Evolutionary conservation across 2,797 vertebrate species (phyloP).

Genomic region (Periparus ater): DNA sequence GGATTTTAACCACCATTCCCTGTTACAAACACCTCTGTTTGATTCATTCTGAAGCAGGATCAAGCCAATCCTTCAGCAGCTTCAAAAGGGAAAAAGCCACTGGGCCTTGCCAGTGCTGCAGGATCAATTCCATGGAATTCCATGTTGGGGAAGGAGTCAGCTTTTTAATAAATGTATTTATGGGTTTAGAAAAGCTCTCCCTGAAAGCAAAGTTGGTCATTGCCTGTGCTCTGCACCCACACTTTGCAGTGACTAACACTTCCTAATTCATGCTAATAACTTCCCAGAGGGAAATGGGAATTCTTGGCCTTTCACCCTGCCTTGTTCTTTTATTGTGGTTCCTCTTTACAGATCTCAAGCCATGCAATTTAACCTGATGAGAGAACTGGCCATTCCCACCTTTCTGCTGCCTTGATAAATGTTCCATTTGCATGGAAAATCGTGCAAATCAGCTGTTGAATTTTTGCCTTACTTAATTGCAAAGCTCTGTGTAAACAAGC

Average conservation of each 20-base stretch:
- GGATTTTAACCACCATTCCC: not conserved
- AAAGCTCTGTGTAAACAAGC: slow-evolving; percentile 16
- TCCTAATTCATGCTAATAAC: not conserved
- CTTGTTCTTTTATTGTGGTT: not conserved
- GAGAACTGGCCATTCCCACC: not conserved
- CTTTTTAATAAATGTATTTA: not conserved
- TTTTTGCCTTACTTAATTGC: not conserved
- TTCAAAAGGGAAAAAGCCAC: not conserved
- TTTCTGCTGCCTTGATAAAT: not conserved
- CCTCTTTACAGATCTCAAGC: not conserved
- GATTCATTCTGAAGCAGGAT: not conserved
- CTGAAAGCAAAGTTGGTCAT: not conserved
- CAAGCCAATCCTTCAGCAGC: not conserved
- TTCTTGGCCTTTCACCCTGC: not conserved
- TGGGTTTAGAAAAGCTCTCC: not conserved
- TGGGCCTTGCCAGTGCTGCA: not conserved
- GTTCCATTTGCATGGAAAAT: not conserved
- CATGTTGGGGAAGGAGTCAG: not conserved
- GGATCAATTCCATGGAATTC: not conserved
- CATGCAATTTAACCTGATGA: not conserved
- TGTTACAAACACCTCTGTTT: not conserved
- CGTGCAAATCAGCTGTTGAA: not conserved
- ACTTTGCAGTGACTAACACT: not conserved
- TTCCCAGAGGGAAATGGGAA: not conserved
- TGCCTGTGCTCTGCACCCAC: not conserved